Base-by-base conservation (phyloP, 1,140 invertebrate genomes). In the Arctopsyche grandis region DNA sequence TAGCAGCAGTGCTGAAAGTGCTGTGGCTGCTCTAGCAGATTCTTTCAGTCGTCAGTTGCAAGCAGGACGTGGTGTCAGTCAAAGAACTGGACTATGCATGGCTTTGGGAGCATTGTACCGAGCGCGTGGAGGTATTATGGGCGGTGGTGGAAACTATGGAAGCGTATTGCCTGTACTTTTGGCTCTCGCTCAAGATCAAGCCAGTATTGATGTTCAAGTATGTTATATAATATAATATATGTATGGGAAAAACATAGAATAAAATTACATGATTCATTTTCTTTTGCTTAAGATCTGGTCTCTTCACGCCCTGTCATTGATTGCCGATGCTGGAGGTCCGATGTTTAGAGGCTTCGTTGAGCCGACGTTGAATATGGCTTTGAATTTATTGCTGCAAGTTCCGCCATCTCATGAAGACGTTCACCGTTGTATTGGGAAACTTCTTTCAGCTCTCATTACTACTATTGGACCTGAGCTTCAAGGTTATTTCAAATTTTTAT, bases 311-410 rank as follows among this genome's bases (percentile, higher is more conserved):
- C 86, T 99, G 43, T 94, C 96, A 9, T 90, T 99, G 78, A 97
- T 99, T 78, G 97, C 97, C 24, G 98, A 99, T 86, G 98, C 97
- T 7, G 98, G 98, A 22, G 98, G 98, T 0, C 98, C 98, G 26
- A 99, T 99, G 97, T 99, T 99, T 88, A 91, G 98, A 22, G 93
- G 95, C 14, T 99, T 99, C 88, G 97, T 99, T 10, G 98, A 99
- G 85, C 96, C 97, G 0, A 95, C 96, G 0, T 88, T 99, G 24
- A 95, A 94, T 0, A 89, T 99, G 22, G 93, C 96, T 24, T 87
- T 99, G 22, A 97, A 97, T 84, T 89, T 99, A 58, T 88, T 99
- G 46, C 89, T 99, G 43, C 94, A 92, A 77, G 95, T 98, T 10
- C 95, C 97, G 12, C 94, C 96, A 43, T 94, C 95, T 66, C 92